A percentile compares a stretch with the other conserved stretches of the same genome.
Evolutionary conservation across 2,797 vertebrate species (phyloP).

Genomic region (Yasuhikotakia modesta): DNA sequence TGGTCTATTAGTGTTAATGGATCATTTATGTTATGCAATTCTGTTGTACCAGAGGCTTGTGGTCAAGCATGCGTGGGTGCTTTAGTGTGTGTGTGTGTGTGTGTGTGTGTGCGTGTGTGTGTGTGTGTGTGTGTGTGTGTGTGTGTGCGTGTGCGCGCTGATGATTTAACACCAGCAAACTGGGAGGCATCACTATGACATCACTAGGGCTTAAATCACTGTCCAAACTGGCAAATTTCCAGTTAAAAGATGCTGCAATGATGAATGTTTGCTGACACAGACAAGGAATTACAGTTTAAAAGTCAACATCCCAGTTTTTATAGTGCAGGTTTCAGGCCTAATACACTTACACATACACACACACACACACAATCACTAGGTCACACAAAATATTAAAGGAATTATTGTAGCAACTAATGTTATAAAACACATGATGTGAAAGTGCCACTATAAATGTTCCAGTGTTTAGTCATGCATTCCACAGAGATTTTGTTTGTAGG

Average conservation of each 20-base stretch:
- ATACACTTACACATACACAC: no score
- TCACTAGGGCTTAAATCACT: slow-evolving; percentile 69
- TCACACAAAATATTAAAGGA: slow-evolving; percentile 50
- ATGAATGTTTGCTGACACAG: slow-evolving; percentile 55
- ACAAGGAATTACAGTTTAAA: slow-evolving; percentile 45
- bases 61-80: background rate
- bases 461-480: slow-evolving; percentile 21
- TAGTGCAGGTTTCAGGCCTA: slow-evolving; percentile 27
- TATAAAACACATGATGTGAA: background rate
- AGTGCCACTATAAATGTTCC: background rate
- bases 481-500: slow-evolving; percentile 13
- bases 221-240: slow-evolving; percentile 56
- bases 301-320: slow-evolving; percentile 35
- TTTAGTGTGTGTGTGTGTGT: no score
- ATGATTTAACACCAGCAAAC: slow-evolving; percentile 80
- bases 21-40: background rate
- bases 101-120: no score
- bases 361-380: slow-evolving; percentile 46
- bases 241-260: slow-evolving; percentile 50
- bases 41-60: background rate
- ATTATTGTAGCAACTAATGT: slow-evolving; percentile 33
- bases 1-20: slow-evolving; percentile 3
- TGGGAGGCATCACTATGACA: slow-evolving; percentile 83
- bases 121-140: background rate
- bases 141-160: slow-evolving; percentile 41